Evolutionary conservation across 1,140 invertebrate species (phyloP), one percentile per base, ranked within the genome.

Genomic region (Notospermus geniculatus): DNA sequence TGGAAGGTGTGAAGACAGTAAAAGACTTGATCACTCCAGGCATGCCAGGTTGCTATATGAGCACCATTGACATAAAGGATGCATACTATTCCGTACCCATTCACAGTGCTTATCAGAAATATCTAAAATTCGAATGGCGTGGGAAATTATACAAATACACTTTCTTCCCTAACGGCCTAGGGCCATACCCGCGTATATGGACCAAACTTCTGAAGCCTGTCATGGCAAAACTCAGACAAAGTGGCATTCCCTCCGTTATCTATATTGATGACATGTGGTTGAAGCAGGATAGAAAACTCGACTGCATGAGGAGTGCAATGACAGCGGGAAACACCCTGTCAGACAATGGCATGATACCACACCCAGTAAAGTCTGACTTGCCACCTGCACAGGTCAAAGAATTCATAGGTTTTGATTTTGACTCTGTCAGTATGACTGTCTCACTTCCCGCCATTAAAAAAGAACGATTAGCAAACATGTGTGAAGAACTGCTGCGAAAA

Each of bases 141-240:
- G 60, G 54, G 13, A 28, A 43, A n/a, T 19, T 46, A 56, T 56
- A 2, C 39, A 56, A 62, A 13, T 62, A 55, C 56, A 57, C 41
- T 32, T 62, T 29, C n/a, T 62, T 62, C 22, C 54, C 60, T 13
- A 62, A 57, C 56, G 60, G 52, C 1, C n/a, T 56, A 17, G 2
- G 19, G 25, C 53, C 53, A 13, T 27, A n/a, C 17, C 39, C 60
- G 15, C 11, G 29, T 27, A n/a, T 22, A 13, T 62, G 32, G 15
- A 57, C 54, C 19, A 62, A 62, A 57, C 22, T 41, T n/a, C 13
- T 45, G 15, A 62, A 62, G 32, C 25, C 30, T 22, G 7, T 57
- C 17, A 45, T 62, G 43, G 30, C 60, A n/a, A 17, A 1, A 15
- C 22, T 62, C 15, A 56, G 60, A 25, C 23, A 0, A 30, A 19